These are phyloP conservation scores for Cyprinodon brontotheroides DNA, from an alignment of 2,113 vertebrate genomes.

Conservation along the genomic window DNA sequence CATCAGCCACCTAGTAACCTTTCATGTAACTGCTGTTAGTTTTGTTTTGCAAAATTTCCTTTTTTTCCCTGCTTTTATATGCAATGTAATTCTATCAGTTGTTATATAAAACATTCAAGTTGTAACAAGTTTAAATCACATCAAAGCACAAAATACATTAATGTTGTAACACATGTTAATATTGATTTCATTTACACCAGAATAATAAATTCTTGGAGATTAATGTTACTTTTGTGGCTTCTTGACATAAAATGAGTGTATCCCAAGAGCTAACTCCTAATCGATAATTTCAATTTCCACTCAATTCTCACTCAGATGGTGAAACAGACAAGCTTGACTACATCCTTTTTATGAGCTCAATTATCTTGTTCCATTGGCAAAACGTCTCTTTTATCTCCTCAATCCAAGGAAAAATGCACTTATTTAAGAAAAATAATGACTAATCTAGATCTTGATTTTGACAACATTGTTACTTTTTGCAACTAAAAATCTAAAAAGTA, in stretches of 20 bases:
- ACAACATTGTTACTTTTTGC: too few species aligned
- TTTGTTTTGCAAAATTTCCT: slow-evolving; percentile 8
- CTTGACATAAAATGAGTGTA: not conserved
- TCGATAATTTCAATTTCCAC: slow-evolving; percentile 15
- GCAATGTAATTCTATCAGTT: slow-evolving; percentile 16
- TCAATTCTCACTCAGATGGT: slow-evolving; percentile 1
- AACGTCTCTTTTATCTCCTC: too few species aligned
- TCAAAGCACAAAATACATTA: slow-evolving; percentile 31
- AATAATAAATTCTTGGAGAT: slow-evolving; percentile 7
- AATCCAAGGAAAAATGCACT: too few species aligned
- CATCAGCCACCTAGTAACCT: not conserved
- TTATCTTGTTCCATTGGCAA: too few species aligned
- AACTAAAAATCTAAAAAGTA: too few species aligned
- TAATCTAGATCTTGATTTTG: too few species aligned
- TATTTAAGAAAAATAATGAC: too few species aligned
- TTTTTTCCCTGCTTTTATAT: slow-evolving; percentile 36
- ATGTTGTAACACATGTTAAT: slow-evolving; percentile 15
- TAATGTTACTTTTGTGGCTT: slow-evolving; percentile 1
- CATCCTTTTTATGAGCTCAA: slow-evolving; percentile 10
- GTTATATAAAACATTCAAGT: slow-evolving; percentile 16
- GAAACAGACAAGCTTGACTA: not conserved
- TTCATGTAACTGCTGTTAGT: slow-evolving; percentile 8
- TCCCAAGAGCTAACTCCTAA: slow-evolving; percentile 11
- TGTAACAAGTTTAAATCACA: slow-evolving; percentile 11
- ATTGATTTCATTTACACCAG: slow-evolving; percentile 14